These are phyloP conservation scores for Bubo scandiacus DNA, from an alignment of 2,113 vertebrate genomes.

Conservation along the genomic window DNA sequence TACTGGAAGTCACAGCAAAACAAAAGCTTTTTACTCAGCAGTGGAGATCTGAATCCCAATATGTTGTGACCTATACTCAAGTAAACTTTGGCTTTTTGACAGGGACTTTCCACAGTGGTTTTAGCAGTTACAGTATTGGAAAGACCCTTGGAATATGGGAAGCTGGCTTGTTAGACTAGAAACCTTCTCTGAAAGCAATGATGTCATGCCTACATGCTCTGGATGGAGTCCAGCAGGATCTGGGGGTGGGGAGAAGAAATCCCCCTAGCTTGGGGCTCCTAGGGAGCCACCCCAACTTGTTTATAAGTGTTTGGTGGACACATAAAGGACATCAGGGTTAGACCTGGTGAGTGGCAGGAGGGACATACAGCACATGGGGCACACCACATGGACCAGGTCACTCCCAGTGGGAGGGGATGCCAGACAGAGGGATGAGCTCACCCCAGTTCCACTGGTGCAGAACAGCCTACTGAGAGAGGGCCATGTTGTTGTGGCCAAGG, in stretches of 20 bases:
- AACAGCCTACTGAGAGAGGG: background rate
- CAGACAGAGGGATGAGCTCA: background rate
- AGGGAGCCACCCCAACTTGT: background rate
- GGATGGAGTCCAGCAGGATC: background rate
- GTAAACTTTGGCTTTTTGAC: slow-evolving; percentile 17
- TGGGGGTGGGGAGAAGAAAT: background rate
- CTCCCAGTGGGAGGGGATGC: background rate
- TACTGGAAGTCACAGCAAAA: background rate
- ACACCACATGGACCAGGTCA: fast-evolving
- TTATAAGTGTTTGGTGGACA: background rate
- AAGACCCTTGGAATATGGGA: slow-evolving; percentile 38
- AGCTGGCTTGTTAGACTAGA: background rate
- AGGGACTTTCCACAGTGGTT: slow-evolving; percentile 48
- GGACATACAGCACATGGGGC: background rate
- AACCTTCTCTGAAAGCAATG: background rate
- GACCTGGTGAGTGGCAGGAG: background rate
- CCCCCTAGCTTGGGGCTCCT: background rate
- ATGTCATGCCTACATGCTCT: background rate
- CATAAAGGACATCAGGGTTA: background rate
- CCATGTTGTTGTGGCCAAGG: background rate
- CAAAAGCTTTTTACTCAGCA: background rate
- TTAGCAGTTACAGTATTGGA: slow-evolving; percentile 24
- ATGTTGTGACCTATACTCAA: background rate
- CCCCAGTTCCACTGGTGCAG: background rate
- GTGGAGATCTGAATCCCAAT: background rate